These are phyloP conservation scores for Argyresthia albistria DNA, from an alignment of 2,888 invertebrate genomes.

Conservation along the genomic window DNA sequence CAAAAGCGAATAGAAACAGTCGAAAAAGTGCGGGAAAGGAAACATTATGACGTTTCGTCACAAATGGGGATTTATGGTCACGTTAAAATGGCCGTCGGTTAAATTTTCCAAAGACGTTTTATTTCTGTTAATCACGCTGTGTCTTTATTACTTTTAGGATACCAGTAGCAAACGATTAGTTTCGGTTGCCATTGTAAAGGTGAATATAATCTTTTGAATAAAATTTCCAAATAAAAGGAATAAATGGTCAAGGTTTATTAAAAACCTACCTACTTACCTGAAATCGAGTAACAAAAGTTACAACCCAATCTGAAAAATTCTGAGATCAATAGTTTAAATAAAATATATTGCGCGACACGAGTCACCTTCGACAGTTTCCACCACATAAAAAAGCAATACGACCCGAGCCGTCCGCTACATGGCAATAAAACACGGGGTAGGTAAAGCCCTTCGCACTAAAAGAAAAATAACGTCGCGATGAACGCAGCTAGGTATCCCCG, in stretches of 20 bases:
- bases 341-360: background rate
- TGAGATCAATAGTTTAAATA: background rate
- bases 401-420: background rate
- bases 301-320: background rate
- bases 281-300: too few relatives aligned
- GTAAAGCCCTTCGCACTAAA: background rate
- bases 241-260: background rate
- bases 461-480: background rate
- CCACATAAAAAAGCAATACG: too few relatives aligned
- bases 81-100: conserved; percentile 31
- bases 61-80: conserved; percentile 41
- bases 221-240: background rate
- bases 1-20: background rate
- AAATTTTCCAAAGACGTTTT: conserved; percentile 55
- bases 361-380: background rate
- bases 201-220: conserved; percentile 47
- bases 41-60: conserved; percentile 54
- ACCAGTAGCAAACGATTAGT: conserved; percentile 66
- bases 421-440: background rate
- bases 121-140: conserved; percentile 37
- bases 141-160: conserved; percentile 34
- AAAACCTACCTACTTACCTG: background rate
- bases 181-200: conserved; percentile 53
- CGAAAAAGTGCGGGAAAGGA: too few relatives aligned
- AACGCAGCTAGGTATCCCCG: background rate